Evolutionary conservation across 2,113 vertebrate genomes (phyloP).

Genomic region (Ctenodactylus gundi): DNA sequence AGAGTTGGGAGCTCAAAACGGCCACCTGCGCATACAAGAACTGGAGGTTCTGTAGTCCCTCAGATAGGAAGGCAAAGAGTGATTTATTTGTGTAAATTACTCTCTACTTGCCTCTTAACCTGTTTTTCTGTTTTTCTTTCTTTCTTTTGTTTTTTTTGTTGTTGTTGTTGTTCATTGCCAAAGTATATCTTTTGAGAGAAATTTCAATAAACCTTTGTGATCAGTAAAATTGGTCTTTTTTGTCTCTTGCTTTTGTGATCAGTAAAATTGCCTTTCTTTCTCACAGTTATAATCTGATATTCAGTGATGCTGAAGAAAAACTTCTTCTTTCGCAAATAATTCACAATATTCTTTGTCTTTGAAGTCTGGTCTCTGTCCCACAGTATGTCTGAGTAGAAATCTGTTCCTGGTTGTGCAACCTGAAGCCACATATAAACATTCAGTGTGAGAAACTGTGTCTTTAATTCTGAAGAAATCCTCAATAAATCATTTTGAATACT

Average conservation of each 20-base stretch:
- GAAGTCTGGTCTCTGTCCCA: background rate
- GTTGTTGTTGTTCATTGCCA: background rate
- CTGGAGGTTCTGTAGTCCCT: too few relatives aligned
- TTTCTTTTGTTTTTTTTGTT: background rate
- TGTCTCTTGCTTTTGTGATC: too few relatives aligned
- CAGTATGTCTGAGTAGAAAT: background rate
- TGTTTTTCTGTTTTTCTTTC: background rate
- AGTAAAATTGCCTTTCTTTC: background rate
- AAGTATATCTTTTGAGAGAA: background rate
- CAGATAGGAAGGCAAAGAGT: too few relatives aligned
- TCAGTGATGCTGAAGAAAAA: background rate
- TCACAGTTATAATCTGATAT: background rate
- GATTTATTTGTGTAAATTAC: too few relatives aligned
- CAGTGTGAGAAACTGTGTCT: background rate
- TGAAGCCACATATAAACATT: background rate
- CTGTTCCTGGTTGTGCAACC: background rate
- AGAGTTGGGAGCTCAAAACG: too few relatives aligned
- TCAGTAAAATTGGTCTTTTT: background rate
- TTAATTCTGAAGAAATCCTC: background rate
- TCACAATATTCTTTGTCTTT: background rate
- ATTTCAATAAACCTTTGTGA: background rate
- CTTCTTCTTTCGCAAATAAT: background rate
- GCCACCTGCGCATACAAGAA: too few relatives aligned
- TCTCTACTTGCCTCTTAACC: too few relatives aligned
- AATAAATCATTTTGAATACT: background rate